Base-by-base conservation (phyloP, 2,888 invertebrate genomes). In the Aphidius colemani region DNA sequence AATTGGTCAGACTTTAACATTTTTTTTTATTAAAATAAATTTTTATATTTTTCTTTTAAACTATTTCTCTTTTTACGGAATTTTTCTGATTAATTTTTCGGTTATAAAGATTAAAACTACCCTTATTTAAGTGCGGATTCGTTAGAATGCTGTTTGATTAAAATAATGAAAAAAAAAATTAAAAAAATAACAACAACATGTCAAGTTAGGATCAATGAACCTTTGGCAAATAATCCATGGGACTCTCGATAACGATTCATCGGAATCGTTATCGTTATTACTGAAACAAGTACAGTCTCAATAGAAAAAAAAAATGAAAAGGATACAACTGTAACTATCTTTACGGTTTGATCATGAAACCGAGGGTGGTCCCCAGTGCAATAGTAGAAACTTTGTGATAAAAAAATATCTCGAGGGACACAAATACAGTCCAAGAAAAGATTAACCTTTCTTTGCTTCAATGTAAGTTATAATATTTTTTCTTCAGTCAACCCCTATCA, bases 201-300 rank as follows among this genome's bases (percentile, higher is more conserved):
- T 30, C 30, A 30, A 30, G 30, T 30, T 11, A 49, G 11, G 49
- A n/a, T 49, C 49, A 11, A 49, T 49, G 11, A n/a, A 49, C 30
- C 10, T n/a, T 7, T 7, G 49, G 59, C 59, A 51, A 59, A 59
- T 59, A 44, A 39, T 45, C 45, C 53, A 57, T 45, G 8, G 57
- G 45, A 18, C 57, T 46, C 57, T 45, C 69, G 71, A 69, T 67
- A 69, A 68, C 66, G 61, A 69, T 68, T 70, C 13, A 13, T 67
- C 66, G 67, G 68, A 73, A 69, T 70, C 69, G 68, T 67, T 67
- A 73, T 73, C 72, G 67, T 72, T 70, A 69, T 62, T 63, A 67
- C 53, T 58, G 59, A 59, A 62, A 66, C 60, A 68, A 63, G 69
- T 72, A 57, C 56, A 57, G 46, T 46, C 13, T 45, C 46, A 46